These are phyloP conservation scores for Sphecodes monilicornis DNA, from an alignment of 2,888 invertebrate genomes.

Conservation along the genomic window DNA sequence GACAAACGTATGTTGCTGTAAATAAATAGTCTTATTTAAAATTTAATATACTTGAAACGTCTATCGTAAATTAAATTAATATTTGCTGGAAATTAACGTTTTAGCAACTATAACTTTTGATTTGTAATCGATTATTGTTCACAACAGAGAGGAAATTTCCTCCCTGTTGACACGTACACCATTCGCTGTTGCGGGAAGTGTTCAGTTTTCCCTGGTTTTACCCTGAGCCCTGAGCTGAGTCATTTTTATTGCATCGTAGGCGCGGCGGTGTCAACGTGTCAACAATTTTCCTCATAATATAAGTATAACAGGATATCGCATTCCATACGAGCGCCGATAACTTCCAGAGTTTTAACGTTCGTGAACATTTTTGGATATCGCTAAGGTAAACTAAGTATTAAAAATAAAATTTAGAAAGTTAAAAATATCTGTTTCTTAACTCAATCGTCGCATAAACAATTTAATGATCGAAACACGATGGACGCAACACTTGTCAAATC, in stretches of 20 bases:
- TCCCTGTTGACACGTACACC: neutral
- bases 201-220: too few species aligned
- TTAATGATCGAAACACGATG: neutral
- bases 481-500: neutral
- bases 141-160: too few species aligned
- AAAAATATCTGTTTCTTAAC: neutral
- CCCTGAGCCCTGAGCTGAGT: too few species aligned
- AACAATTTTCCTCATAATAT: neutral
- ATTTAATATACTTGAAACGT: neutral
- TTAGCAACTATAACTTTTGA: neutral
- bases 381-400: neutral
- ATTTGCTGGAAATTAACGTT: neutral
- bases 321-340: neutral
- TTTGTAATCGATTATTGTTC: neutral
- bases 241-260: neutral
- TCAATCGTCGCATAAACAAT: neutral
- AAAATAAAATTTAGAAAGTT: neutral
- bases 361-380: neutral
- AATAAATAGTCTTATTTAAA: neutral
- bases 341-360: neutral
- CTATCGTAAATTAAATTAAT: neutral
- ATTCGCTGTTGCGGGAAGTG: neutral
- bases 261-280: too few species aligned
- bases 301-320: neutral
- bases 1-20: neutral